Conservation (phyloP, 2,888 invertebrate genomes). For the Mongoloraphidia duomilia region DNA sequence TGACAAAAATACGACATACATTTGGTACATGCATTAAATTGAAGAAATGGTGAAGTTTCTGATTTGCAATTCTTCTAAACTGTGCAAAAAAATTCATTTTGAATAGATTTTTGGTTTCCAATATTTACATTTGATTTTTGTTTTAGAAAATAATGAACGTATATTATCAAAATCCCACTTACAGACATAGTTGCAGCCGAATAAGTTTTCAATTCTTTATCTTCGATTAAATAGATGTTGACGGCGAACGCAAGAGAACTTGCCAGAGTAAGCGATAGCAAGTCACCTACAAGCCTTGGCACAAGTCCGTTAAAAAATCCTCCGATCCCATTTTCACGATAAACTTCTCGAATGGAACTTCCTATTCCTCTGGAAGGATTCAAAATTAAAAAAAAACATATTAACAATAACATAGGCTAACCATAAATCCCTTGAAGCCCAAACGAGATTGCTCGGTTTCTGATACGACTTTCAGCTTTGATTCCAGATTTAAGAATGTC, state of each 20-base stretch:
- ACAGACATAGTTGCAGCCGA: conserved; percentile 42
- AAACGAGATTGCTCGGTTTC: no score
- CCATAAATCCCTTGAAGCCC: no score
- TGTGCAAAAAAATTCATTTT: no score
- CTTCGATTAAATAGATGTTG: conserved; percentile 66
- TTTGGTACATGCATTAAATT: background rate
- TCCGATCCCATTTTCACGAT: conserved; percentile 67
- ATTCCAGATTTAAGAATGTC: no score
- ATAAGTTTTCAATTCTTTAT: conserved; percentile 45
- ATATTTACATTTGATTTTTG: conserved; percentile 12
- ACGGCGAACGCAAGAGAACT: conserved; percentile 60
- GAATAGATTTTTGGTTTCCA: no score
- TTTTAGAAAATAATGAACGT: conserved; percentile 12
- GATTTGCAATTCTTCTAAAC: background rate
- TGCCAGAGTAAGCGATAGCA: conserved; percentile 63
- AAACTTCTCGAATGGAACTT: conserved; percentile 65
- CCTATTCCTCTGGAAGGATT: conserved; percentile 45
- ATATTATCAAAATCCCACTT: conserved; percentile 20
- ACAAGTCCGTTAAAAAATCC: conserved; percentile 82
- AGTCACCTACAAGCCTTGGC: conserved; percentile 74
- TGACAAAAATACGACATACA: no score
- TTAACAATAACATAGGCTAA: no score
- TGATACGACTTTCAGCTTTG: no score
- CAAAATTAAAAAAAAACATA: conserved; percentile 5
- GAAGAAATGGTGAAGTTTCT: background rate